A percentile compares a stretch with the other conserved stretches of the same genome.
Evolutionary conservation across 2,888 invertebrate species (phyloP).

Genomic region (Drosophila leonis): DNA sequence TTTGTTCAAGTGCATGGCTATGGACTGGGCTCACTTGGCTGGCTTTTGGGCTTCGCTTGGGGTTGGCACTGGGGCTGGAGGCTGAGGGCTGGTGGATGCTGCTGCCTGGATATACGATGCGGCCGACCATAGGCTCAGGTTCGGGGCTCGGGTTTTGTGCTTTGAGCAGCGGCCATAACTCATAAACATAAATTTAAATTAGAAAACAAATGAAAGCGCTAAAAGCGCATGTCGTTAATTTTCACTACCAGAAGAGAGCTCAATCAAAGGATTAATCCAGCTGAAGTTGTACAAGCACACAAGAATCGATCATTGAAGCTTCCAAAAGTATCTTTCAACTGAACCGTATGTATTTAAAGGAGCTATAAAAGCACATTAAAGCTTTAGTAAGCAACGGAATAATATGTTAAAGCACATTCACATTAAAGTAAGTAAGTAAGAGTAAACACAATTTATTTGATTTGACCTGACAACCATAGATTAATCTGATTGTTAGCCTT

Average conservation of each 20-base stretch:
- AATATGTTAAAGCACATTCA: background rate
- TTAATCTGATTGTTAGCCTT: too few relatives aligned
- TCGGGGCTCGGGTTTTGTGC: constrained; percentile 7
- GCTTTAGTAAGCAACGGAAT: background rate
- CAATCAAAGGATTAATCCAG: constrained; percentile 13
- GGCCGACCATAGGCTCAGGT: constrained; percentile 37
- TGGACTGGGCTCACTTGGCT: background rate
- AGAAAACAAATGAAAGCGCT: constrained; percentile 79
- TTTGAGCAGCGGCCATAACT: constrained; percentile 58
- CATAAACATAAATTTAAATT: constrained; percentile 82
- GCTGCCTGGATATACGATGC: constrained; percentile 10
- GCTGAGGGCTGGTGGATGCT: background rate
- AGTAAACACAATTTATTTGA: background rate
- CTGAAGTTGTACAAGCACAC: background rate
- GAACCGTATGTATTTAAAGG: too few relatives aligned
- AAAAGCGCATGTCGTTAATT: constrained; percentile 74
- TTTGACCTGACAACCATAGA: too few relatives aligned
- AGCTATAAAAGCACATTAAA: background rate
- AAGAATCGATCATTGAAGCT: background rate
- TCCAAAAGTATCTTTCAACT: too few relatives aligned
- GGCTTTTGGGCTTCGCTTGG: background rate
- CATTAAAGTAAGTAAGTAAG: background rate
- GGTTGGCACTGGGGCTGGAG: background rate
- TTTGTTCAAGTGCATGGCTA: constrained; percentile 48
- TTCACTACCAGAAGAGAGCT: constrained; percentile 14